These are phyloP conservation scores for Catagonus wagneri DNA, from an alignment of 2,113 vertebrate species.

Conservation along the genomic window DNA sequence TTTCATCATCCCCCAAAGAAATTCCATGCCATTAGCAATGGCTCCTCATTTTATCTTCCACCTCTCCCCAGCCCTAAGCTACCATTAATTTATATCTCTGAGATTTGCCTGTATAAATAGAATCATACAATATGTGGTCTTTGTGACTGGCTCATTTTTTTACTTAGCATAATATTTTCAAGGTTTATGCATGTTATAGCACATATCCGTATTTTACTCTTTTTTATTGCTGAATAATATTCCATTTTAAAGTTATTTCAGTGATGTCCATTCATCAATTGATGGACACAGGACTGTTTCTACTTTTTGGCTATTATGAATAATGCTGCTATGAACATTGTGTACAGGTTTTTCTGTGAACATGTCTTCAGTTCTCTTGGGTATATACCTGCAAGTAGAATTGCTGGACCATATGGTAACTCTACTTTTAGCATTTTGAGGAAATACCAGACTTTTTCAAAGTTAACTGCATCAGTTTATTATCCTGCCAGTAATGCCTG, in stretches of 20 bases:
- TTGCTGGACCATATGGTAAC: background rate
- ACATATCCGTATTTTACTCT: constrained; percentile 33
- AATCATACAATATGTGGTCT: background rate
- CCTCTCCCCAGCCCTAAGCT: background rate
- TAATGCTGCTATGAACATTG: constrained; percentile 1
- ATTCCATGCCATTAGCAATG: background rate
- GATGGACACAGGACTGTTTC: background rate
- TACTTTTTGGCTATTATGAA: background rate
- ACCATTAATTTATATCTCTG: background rate
- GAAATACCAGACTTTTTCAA: constrained; percentile 29
- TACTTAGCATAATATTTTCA: constrained; percentile 5
- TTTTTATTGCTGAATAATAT: constrained; percentile 24
- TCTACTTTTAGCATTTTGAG: constrained; percentile 48
- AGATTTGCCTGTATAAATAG: background rate
- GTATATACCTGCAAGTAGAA: background rate
- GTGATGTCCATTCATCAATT: background rate
- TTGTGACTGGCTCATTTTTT: background rate
- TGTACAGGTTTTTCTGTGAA: constrained; percentile 6
- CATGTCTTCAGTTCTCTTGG: background rate
- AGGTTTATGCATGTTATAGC: background rate
- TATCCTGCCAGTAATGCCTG: background rate
- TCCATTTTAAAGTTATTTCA: constrained; percentile 44
- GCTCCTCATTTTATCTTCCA: background rate
- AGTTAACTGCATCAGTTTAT: background rate
- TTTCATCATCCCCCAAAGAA: constrained; percentile 43